Evolutionary conservation across 2,888 invertebrate species (phyloP), one percentile per base, ranked within the genome.

Genomic region (Phrixothrix hirtus): DNA sequence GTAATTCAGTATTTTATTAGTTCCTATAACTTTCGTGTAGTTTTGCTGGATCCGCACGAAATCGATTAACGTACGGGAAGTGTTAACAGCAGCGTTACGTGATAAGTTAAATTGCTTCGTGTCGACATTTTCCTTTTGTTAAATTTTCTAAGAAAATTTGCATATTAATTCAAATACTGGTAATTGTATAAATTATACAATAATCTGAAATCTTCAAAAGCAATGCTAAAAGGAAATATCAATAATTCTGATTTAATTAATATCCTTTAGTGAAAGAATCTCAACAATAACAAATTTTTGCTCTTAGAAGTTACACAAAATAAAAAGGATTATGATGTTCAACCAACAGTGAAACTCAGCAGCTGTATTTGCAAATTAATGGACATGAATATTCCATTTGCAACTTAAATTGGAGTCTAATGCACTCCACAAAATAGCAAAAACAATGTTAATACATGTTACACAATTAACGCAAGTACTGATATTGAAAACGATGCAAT

Each of bases 1-100:
- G 48, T 35, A 53, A 48, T 52, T 56, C 39, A 44, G 37, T 39
- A 32, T 45, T 53, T 48, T 48, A 48, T 44, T 37, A 38, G 38
- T 48, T 47, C 37, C 38, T 32, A 21, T 36, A 42, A 46, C 32
- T 42, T 53, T 41, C 38, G 32, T 35, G 34, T 26, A 48, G 32
- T 37, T 26, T 47, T 30, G 29, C 37, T 34, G 34, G 34, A 31
- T 29, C 17, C 21, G 31, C 16, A 27, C 13, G 32, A 34, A 37
- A 44, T 39, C 44, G 39, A 27, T 51, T 30, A 15, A 16, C 35
- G 14, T 36, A 41, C 26, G 21, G 42, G 36, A 49, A 49, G 42
- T 44, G 45, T 39, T 45, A 51, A 41, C 45, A 38, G 38, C 45
- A 29, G 44, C 27, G 39, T 51, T 38, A 50, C 43, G 44, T 50